Conservation (phyloP, 1,140 invertebrate species). For the Drosophila littoralis region DNA sequence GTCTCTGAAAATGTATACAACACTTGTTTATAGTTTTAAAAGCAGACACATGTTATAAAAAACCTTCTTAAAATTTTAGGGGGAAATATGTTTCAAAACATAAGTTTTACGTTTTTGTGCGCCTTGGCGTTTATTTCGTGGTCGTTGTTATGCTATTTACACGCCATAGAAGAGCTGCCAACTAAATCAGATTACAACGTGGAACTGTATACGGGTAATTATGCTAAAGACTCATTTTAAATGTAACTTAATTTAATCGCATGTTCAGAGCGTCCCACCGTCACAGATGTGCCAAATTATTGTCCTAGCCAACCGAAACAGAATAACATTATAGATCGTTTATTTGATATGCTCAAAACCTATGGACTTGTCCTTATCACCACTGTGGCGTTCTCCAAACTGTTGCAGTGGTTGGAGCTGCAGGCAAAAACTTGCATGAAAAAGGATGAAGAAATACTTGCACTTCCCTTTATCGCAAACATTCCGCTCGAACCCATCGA, state of each 20-base stretch:
- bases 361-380: constrained; percentile 42
- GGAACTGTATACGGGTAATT: constrained; percentile 58
- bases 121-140: constrained; percentile 58
- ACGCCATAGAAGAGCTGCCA: constrained; percentile 36
- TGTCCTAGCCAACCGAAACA: neutral
- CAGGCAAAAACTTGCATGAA: constrained; percentile 8
- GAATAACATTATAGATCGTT: neutral
- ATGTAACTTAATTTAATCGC: neutral
- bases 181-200: constrained; percentile 31
- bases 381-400: constrained; percentile 31
- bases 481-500: neutral
- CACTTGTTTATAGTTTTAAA: constrained; percentile 33
- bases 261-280: constrained; percentile 28
- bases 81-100: constrained; percentile 61
- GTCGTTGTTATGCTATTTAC: constrained; percentile 54
- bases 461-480: neutral
- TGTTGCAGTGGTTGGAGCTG: constrained; percentile 37
- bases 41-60: constrained; percentile 23
- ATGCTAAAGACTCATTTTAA: no score
- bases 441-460: neutral
- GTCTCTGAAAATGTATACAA: neutral
- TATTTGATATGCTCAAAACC: constrained; percentile 32
- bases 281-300: constrained; percentile 10
- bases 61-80: constrained; percentile 7
- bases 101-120: constrained; percentile 59